These are phyloP conservation scores for Orientallactaga bullata DNA, from an alignment of 2,113 vertebrate species.

Conservation along the genomic window DNA sequence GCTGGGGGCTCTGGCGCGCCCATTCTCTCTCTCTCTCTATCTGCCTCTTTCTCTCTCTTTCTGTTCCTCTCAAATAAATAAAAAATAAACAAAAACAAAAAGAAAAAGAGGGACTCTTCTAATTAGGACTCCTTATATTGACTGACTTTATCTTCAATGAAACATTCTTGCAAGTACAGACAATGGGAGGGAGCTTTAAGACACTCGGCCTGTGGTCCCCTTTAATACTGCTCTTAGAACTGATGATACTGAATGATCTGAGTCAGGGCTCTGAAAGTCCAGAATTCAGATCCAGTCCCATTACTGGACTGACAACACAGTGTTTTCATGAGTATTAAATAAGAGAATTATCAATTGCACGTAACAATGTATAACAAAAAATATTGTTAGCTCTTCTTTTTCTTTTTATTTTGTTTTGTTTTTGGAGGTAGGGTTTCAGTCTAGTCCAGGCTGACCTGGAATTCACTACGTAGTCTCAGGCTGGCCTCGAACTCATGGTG, in stretches of 20 bases:
- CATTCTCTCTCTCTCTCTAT: too few relatives aligned
- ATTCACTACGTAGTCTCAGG: too few relatives aligned
- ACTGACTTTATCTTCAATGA: background rate
- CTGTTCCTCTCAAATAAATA: too few relatives aligned
- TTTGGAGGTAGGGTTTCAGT: too few relatives aligned
- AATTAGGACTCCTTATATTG: background rate
- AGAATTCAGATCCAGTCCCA: background rate
- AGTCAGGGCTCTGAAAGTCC: background rate
- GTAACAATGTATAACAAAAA: background rate
- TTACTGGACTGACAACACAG: background rate
- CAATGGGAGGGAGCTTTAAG: background rate
- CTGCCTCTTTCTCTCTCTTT: too few relatives aligned
- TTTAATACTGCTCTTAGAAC: background rate
- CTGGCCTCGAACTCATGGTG: too few relatives aligned
- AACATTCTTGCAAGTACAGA: background rate
- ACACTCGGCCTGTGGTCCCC: background rate
- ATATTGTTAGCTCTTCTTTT: background rate
- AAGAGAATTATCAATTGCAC: background rate
- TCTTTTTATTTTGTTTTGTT: too few relatives aligned
- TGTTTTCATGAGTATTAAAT: background rate
- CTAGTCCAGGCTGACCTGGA: too few relatives aligned
- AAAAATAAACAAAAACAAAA: too few relatives aligned
- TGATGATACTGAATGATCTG: background rate
- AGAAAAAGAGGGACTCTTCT: background rate
- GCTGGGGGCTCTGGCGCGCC: too few relatives aligned